Conservation (phyloP, 1,140 invertebrate species). For the Anoplolepis gracilipes region DNA sequence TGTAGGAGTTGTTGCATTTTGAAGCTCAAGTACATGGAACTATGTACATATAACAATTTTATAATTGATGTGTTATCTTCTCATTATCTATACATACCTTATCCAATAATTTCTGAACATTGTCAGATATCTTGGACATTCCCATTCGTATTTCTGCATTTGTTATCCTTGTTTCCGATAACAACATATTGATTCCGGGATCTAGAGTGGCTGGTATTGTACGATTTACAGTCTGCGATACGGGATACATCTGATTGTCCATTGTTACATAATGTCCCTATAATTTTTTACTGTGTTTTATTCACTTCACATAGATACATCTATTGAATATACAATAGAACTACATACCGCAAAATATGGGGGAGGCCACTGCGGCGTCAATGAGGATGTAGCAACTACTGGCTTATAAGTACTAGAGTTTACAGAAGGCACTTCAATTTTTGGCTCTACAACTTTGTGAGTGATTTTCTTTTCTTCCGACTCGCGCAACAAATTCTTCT, state of each 20-base stretch:
- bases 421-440: conserved; percentile 56
- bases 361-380: conserved; percentile 66
- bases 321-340: not conserved
- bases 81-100: conserved; percentile 76
- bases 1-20: conserved; percentile 78
- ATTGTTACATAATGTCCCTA: conserved; percentile 76
- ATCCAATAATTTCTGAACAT: conserved; percentile 83
- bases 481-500: conserved; percentile 63
- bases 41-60: conserved; percentile 61
- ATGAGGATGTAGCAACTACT: conserved; percentile 62
- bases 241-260: conserved; percentile 76
- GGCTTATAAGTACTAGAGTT: conserved; percentile 64
- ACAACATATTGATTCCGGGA: conserved; percentile 82
- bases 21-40: conserved; percentile 80
- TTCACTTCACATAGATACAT: not conserved
- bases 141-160: conserved; percentile 85
- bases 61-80: conserved; percentile 26
- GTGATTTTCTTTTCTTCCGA: conserved; percentile 54
- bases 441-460: conserved; percentile 61
- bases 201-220: conserved; percentile 74
- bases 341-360: conserved; percentile 70
- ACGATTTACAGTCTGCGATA: conserved; percentile 73
- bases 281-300: not conserved
- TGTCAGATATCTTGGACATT: conserved; percentile 83
- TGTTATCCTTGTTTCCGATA: conserved; percentile 83